A percentile compares a stretch with the other conserved stretches of the same genome.
Conservation (phyloP, 2,888 invertebrate species). For the Limulus polyphemus region DNA sequence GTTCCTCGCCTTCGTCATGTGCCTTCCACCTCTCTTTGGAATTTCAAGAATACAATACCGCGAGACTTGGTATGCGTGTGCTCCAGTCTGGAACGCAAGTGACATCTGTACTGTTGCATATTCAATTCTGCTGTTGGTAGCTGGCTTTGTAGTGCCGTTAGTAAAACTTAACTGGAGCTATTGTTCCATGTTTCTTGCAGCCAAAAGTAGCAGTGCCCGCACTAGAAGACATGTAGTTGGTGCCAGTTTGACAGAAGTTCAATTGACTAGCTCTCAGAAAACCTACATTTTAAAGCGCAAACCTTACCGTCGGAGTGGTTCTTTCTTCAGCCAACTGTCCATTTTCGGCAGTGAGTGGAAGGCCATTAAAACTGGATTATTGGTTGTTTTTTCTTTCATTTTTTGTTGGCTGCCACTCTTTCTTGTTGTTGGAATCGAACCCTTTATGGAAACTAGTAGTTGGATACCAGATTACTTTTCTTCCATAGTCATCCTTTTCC, state of each 20-base stretch:
- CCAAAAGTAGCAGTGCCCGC: conserved; percentile 55
- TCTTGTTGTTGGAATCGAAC: conserved; percentile 36
- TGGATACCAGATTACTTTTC: conserved; percentile 37
- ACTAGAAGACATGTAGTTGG: conserved; percentile 40
- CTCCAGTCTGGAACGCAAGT: conserved; percentile 31
- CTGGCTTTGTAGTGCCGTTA: conserved; percentile 42
- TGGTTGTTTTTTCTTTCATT: conserved; percentile 57
- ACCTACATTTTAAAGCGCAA: conserved; percentile 45
- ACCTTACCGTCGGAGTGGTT: conserved; percentile 68
- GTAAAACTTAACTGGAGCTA: conserved; percentile 56
- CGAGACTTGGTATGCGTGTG: conserved; percentile 26
- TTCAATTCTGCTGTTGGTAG: conserved; percentile 36
- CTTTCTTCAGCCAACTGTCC: conserved; percentile 14
- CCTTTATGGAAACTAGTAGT: conserved; percentile 26
- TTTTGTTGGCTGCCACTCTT: conserved; percentile 47
- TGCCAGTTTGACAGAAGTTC: too few relatives aligned
- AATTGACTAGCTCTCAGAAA: too few relatives aligned
- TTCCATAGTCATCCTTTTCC: conserved; percentile 43
- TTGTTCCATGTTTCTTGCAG: conserved; percentile 59
- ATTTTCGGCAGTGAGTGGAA: conserved; percentile 74
- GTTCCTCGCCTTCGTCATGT: conserved; percentile 37
- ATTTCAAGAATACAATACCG: conserved; percentile 28
- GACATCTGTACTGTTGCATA: conserved; percentile 33
- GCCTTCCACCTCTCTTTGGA: conserved; percentile 36
- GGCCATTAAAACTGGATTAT: conserved; percentile 69